phyloP scores from a whole-genome alignment of 2,113 vertebrate species.

The Pomatorhinus ruficollis region DNA sequence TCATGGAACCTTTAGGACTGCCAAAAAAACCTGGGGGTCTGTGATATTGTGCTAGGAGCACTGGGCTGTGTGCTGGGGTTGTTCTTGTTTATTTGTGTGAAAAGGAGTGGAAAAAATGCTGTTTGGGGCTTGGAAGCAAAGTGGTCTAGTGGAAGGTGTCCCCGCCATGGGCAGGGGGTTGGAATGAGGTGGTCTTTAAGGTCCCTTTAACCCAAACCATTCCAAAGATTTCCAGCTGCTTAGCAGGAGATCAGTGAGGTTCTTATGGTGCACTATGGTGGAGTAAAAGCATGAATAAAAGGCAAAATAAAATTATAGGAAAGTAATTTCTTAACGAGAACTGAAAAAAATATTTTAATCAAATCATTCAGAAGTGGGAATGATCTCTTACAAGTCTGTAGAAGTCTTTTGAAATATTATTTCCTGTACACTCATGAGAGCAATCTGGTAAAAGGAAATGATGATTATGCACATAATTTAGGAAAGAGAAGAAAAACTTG shows the following conservation, averaged over 20 bases:
- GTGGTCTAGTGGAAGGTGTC: background rate
- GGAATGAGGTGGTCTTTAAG: background rate
- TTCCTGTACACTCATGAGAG: background rate
- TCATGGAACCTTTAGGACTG: background rate
- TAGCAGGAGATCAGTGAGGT: background rate
- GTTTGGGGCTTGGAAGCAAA: background rate
- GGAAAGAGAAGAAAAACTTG: background rate
- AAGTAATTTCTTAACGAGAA: background rate
- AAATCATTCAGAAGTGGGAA: background rate
- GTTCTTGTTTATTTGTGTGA: background rate
- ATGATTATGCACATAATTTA: background rate
- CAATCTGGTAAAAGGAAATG: background rate
- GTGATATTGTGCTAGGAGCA: accelerated
- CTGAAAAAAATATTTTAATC: background rate
- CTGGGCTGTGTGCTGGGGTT: background rate
- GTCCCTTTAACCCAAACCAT: background rate
- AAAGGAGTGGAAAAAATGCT: background rate
- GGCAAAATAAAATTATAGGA: background rate
- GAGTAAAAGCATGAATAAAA: background rate
- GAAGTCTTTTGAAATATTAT: background rate
- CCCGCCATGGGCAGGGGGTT: background rate
- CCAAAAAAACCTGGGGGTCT: background rate
- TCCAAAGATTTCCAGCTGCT: background rate
- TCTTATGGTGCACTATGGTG: accelerated
- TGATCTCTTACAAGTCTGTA: background rate